These are phyloP conservation scores for Solenopsis fugax DNA, from an alignment of 1,140 invertebrate genomes.

Conservation along the genomic window DNA sequence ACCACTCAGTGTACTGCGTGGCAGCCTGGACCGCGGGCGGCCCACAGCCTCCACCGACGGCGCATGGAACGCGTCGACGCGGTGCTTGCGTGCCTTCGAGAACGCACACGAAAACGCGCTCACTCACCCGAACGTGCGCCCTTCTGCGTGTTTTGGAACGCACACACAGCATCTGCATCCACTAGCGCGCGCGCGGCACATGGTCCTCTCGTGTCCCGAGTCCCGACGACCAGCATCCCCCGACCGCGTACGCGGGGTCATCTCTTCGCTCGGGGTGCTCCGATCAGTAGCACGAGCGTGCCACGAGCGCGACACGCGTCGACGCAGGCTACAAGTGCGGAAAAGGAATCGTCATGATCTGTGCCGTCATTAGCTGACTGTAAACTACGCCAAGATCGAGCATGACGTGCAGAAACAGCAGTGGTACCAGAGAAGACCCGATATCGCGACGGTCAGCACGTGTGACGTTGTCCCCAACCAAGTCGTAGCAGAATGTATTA, in stretches of 20 bases:
- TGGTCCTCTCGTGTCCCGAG: constrained; percentile 32
- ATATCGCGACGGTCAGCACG: background rate
- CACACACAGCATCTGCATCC: constrained; percentile 29
- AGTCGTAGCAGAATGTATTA: constrained; percentile 6
- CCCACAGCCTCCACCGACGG: constrained; percentile 61
- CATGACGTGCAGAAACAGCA: background rate
- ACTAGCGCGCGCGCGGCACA: constrained; percentile 43
- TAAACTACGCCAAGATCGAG: background rate
- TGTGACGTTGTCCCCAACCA: background rate
- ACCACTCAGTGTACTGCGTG: constrained; percentile 73
- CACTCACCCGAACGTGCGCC: background rate
- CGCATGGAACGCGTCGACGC: constrained; percentile 56
- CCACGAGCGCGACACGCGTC: constrained; percentile 23
- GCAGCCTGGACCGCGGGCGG: constrained; percentile 75
- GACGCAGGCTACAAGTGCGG: background rate
- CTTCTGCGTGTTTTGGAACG: constrained; percentile 52
- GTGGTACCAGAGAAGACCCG: constrained; percentile 9
- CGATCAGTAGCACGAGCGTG: constrained; percentile 48
- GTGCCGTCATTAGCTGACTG: constrained; percentile 4
- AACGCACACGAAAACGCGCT: constrained; percentile 40
- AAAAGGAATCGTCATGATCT: constrained; percentile 5
- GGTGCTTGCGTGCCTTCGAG: constrained; percentile 67
- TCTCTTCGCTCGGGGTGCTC: constrained; percentile 3
- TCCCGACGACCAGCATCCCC: constrained; percentile 25
- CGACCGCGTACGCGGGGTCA: constrained; percentile 28